phyloP scores from a whole-genome alignment of 2,888 invertebrate genomes.

The Strigamia crassipes region DNA sequence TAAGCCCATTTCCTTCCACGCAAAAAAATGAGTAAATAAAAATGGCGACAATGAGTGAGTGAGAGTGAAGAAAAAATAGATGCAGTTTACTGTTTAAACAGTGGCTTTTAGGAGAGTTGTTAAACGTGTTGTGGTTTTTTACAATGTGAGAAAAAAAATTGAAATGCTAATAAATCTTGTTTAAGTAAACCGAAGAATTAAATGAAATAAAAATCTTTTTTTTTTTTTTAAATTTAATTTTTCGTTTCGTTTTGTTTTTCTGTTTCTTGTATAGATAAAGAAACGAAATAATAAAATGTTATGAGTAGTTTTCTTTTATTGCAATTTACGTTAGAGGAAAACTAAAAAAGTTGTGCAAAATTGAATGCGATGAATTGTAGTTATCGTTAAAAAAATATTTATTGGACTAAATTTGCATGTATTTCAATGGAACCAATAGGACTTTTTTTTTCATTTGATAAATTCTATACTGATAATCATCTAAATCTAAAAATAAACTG shows the following conservation, averaged over 20 bases:
- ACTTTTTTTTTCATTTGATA: neutral
- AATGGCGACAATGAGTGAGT: neutral
- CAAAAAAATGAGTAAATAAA: neutral
- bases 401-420: neutral
- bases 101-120: neutral
- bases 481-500: no score
- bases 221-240: neutral
- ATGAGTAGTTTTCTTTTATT: neutral
- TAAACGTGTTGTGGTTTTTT: constrained; percentile 8
- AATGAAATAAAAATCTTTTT: neutral
- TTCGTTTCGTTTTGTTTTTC: neutral
- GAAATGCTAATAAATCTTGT: constrained; percentile 4
- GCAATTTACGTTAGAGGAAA: neutral
- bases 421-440: neutral
- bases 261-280: no score
- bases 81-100: neutral
- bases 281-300: neutral
- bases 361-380: no score
- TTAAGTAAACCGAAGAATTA: neutral
- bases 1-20: neutral
- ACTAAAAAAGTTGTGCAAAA: no score
- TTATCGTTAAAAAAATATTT: neutral
- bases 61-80: neutral
- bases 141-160: neutral
- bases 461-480: neutral